A percentile compares a stretch with the other conserved stretches of the same genome.
These are phyloP conservation scores for Euura lappo DNA, from an alignment of 1,140 invertebrate genomes.

Conservation along the genomic window DNA sequence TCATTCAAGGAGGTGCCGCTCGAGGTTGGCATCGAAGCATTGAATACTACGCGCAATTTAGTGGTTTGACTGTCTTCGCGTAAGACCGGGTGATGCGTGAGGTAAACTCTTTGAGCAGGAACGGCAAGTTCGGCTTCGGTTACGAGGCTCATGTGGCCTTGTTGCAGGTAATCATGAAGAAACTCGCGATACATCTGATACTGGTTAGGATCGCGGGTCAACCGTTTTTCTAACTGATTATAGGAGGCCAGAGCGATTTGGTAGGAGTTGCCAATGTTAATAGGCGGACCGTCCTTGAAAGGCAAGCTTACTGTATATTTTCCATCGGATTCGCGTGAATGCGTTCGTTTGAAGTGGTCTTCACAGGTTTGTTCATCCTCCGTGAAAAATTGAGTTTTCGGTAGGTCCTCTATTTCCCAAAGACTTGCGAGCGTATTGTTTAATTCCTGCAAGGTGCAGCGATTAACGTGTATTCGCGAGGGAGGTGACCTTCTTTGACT, in stretches of 20 bases:
- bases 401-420: constrained; percentile 19
- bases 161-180: constrained; percentile 38
- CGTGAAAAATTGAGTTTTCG: neutral
- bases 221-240: neutral
- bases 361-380: neutral
- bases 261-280: neutral
- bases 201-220: neutral
- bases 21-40: constrained; percentile 12
- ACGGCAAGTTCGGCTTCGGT: neutral
- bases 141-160: constrained; percentile 33
- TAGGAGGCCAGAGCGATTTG: neutral
- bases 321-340: neutral
- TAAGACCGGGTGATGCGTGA: neutral
- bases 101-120: neutral
- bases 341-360: neutral
- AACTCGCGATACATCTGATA: constrained; percentile 27
- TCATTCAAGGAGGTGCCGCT: constrained; percentile 25
- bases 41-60: constrained; percentile 27
- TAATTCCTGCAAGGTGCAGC: neutral
- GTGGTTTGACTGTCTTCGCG: constrained; percentile 16
- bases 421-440: constrained; percentile 13
- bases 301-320: neutral
- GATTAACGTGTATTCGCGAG: too few species aligned
- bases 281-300: neutral
- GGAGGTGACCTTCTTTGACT: neutral